Percentiles rank a stretch among this genome's conserved stretches.
Evolutionary conservation across 37 sponge, comb jelly and placozoan genomes (phyloP).

Genomic region (Beroe forskalii): DNA sequence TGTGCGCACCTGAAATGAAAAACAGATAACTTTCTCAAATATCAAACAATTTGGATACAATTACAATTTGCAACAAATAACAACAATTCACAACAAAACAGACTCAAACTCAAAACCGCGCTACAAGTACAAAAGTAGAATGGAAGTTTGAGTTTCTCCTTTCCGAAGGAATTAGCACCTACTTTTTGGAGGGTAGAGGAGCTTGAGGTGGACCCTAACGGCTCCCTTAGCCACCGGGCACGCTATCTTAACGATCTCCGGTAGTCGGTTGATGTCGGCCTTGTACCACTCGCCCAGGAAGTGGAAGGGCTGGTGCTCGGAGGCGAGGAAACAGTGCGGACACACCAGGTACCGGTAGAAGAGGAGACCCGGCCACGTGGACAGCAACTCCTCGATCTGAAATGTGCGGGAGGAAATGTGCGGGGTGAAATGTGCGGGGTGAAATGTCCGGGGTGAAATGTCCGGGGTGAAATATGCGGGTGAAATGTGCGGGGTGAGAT

Average conservation of each 20-base stretch:
- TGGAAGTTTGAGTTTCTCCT: no score
- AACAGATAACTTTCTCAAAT: no score
- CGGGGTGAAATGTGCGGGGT: no score
- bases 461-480: no score
- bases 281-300: constrained; percentile 56
- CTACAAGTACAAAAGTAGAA: no score
- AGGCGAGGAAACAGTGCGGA: constrained; percentile 64
- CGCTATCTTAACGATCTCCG: constrained; percentile 65
- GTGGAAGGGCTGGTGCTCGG: constrained; percentile 12
- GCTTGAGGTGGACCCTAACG: constrained; percentile 59
- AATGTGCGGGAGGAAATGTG: not conserved
- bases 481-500: no score
- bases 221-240: constrained; percentile 59
- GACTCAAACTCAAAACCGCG: no score
- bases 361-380: constrained; percentile 32
- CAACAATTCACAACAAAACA: no score
- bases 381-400: constrained; percentile 46
- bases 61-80: no score
- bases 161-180: no score
- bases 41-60: no score
- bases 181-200: constrained; percentile 58
- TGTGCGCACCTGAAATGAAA: constrained; percentile 54
- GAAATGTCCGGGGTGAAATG: no score
- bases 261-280: constrained; percentile 14
- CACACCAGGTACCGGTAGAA: constrained; percentile 57